Percentiles rank a stretch among this genome's conserved stretches.
phyloP scores from a whole-genome alignment of 2,888 invertebrate genomes.

The Drosophila ustulata region DNA sequence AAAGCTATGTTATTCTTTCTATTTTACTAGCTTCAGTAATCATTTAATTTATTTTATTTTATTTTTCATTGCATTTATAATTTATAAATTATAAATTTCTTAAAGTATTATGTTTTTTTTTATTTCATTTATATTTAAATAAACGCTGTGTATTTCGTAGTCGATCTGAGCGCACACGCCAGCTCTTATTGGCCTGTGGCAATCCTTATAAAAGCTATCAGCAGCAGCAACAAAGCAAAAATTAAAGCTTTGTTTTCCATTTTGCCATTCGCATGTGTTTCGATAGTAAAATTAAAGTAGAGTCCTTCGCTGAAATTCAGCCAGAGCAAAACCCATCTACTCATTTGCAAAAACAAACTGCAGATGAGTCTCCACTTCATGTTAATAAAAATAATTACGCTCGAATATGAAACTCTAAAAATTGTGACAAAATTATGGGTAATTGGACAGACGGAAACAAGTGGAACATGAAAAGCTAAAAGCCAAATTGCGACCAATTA shows the following conservation, averaged over 20 bases:
- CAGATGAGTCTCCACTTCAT: not conserved
- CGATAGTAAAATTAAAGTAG: conserved; percentile 7
- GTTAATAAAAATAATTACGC: not conserved
- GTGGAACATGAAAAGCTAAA: conserved; percentile 37
- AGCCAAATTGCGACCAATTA: conserved; percentile 51
- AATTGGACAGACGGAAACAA: conserved; percentile 17
- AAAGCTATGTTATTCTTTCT: too few species aligned
- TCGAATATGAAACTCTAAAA: conserved; percentile 11
- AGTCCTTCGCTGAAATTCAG: not conserved
- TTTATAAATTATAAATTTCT: too few species aligned
- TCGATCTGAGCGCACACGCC: not conserved
- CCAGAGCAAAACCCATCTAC: not conserved
- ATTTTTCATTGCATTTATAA: too few species aligned
- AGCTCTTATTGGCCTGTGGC: conserved; percentile 7
- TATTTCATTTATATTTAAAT: too few species aligned
- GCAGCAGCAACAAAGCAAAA: conserved; percentile 5
- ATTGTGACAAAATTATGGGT: not conserved
- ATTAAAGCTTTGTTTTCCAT: conserved; percentile 16
- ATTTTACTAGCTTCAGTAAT: too few species aligned
- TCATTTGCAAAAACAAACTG: too few species aligned
- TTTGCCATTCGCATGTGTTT: conserved; percentile 5
- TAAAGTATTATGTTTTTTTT: too few species aligned
- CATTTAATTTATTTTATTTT: too few species aligned
- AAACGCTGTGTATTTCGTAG: not conserved
- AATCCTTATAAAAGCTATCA: conserved; percentile 15